A percentile compares a stretch with the other conserved stretches of the same genome.
These are phyloP conservation scores for Armadillidium nasatum DNA, from an alignment of 1,140 invertebrate species.

Conservation along the genomic window DNA sequence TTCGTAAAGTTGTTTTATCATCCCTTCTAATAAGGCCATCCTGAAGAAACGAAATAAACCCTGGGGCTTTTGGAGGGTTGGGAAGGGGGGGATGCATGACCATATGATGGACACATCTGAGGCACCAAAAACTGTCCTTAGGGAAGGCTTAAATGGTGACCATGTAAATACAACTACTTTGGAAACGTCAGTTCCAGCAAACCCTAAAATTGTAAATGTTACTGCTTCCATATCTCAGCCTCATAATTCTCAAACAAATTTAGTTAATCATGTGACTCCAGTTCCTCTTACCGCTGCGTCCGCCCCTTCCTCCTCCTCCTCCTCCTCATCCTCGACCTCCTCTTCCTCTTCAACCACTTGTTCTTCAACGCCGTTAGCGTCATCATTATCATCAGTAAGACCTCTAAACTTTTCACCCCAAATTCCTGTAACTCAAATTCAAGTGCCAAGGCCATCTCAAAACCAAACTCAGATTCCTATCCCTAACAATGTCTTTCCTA, in stretches of 20 bases:
- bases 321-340: not conserved
- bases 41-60: conserved; percentile 7
- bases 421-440: not conserved
- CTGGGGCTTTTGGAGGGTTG: not conserved
- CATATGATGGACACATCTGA: conserved; percentile 9
- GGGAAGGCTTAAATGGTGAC: not conserved
- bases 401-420: not conserved
- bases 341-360: not conserved
- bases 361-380: not conserved
- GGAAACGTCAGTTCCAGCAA: not conserved
- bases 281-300: not conserved
- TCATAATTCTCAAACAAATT: not conserved
- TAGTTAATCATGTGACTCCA: not conserved
- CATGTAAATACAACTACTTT: not conserved
- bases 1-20: too few species aligned
- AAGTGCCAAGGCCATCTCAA: conserved; percentile 2
- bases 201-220: conserved; percentile 1
- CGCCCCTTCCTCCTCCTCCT: not conserved
- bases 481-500: not conserved
- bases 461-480: not conserved
- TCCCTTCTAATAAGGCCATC: not conserved
- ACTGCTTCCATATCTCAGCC: not conserved
- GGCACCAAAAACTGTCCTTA: not conserved
- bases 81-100: conserved; percentile 4
- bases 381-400: not conserved